Evolutionary conservation across 2,113 vertebrate species (phyloP), one percentile per base, ranked within the genome.

Genomic region (Rhadina sibilatrix): DNA sequence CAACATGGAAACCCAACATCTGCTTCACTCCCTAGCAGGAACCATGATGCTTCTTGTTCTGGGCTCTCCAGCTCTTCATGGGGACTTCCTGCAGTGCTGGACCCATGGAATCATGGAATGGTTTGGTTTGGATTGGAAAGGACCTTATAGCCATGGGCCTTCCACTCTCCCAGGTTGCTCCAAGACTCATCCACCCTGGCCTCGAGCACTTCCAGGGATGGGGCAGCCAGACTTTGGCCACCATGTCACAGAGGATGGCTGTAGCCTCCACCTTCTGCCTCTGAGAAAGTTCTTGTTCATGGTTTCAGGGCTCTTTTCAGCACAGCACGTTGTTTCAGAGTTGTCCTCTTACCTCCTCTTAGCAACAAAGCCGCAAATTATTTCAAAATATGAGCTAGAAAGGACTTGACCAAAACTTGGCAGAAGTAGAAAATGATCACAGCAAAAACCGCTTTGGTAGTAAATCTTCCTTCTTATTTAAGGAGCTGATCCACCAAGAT

Each of bases 391-490:
- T 17, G 71, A 54, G 15, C 31, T 38, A 5, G 54, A 81, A 70
- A 77, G 17, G 33, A 9, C 60, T 89, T 64, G 27, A 84, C 52
- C 2, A 1, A 93, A 93, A 46, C 42, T 19, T 52, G 75, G 16
- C 10, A 87, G 64, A 68, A 52, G 33, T 3, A 59, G 56, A 56
- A 89, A 91, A 37, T 0, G 4, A 24, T 22, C 47, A 27, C 23
- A 33, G 33, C 1, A 85, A 66, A 88, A 92, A 83, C n/a, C 0
- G 0, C 11, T 40, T 70, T 0, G 0, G 40, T 7, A 72, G 61
- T 40, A 79, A 71, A 71, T 82, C 31, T 82, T 79, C 17, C 11
- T 60, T 59, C 37, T 37, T 81, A 21, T 69, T 74, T 57, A 50
- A 78, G 38, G 28, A 81, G 40, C n/a, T 87, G 56, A 72, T 68